phyloP scores from a whole-genome alignment of 2,888 invertebrate species.

The Tipula confusa region DNA sequence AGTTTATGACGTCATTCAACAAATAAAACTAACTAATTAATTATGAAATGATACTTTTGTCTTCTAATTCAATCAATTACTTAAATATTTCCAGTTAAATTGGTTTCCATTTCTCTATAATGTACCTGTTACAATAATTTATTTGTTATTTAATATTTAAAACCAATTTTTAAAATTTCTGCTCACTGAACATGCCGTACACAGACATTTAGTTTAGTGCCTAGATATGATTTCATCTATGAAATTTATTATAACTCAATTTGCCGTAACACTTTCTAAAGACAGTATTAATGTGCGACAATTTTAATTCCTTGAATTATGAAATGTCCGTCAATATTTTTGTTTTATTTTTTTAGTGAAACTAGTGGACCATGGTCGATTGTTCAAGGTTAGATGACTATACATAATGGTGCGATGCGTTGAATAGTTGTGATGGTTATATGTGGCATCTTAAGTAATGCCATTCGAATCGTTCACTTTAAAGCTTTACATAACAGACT shows the following conservation, averaged over 20 bases:
- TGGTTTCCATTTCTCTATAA: not conserved
- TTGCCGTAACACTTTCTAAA: not conserved
- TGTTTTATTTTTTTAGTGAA: no score
- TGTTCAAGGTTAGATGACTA: not conserved
- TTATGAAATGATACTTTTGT: not conserved
- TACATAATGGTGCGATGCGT: not conserved
- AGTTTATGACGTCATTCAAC: not conserved
- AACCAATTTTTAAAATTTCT: not conserved
- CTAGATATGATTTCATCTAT: constrained; percentile 20
- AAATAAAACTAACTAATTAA: not conserved
- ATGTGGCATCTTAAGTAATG: no score
- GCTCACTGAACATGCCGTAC: not conserved
- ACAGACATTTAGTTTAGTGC: no score
- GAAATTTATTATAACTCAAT: not conserved
- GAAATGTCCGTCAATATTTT: not conserved
- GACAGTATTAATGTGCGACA: not conserved
- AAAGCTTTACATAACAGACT: not conserved
- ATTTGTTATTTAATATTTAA: not conserved
- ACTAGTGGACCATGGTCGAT: not conserved
- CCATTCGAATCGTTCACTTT: not conserved
- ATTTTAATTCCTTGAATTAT: not conserved
- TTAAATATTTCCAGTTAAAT: not conserved
- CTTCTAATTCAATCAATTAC: not conserved
- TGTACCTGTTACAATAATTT: not conserved
- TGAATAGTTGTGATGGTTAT: not conserved